These are phyloP conservation scores for Nyctereutes procyonoides DNA, from an alignment of 2,113 vertebrate genomes.

Conservation along the genomic window DNA sequence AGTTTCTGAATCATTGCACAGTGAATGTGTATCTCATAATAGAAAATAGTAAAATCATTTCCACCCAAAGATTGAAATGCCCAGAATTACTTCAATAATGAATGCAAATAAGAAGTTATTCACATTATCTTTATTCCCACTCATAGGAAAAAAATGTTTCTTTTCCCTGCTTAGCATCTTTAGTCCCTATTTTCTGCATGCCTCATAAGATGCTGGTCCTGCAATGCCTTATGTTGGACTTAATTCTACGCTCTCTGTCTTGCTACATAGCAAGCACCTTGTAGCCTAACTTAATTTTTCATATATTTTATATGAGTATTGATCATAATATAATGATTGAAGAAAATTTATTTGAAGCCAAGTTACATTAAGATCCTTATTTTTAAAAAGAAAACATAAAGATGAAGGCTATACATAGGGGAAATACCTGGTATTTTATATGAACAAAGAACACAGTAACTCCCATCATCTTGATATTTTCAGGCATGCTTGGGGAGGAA, in stretches of 20 bases:
- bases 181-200: background rate
- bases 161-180: background rate
- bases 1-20: background rate
- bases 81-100: background rate
- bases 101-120: background rate
- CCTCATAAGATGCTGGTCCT: background rate
- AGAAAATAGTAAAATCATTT: background rate
- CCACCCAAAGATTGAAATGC: background rate
- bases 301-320: background rate
- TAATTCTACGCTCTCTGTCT: background rate
- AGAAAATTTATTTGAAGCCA: background rate
- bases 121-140: background rate
- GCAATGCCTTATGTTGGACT: background rate
- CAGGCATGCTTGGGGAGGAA: background rate
- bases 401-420: background rate
- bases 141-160: background rate
- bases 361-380: background rate
- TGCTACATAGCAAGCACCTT: background rate
- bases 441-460: background rate
- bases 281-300: background rate
- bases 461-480: background rate
- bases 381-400: background rate
- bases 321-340: background rate
- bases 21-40: background rate
- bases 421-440: background rate